Base-by-base conservation (phyloP, 2,888 invertebrate species). In the Sesia bembeciformis region DNA sequence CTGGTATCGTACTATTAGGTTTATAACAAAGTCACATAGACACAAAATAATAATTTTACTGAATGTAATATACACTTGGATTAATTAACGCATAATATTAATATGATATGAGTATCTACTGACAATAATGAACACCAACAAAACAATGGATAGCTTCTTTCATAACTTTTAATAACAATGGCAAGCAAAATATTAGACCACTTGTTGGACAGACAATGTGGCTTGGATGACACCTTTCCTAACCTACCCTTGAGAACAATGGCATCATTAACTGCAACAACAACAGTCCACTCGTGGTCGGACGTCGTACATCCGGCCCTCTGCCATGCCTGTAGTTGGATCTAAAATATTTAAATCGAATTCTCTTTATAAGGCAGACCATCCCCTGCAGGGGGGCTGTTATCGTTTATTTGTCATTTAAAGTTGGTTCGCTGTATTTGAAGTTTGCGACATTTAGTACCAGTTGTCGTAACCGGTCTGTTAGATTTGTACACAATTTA, bases 191-290 rank as follows among this genome's bases (percentile, higher is more conserved):
- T 77, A 78, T 78, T 70, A 77, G 78, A 81, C 79, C 77, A 80
- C 67, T 75, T 72, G 68, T 65, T 60, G 62, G 68, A 61, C 64
- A 62, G 71, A 86, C 84, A 84, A 82, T 84, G 76, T 69, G 66
- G 71, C 65, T 75, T 67, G 67, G 72, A 77, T 79, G 81, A 76
- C 81, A 80, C 78, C 76, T 69, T 69, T 62, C 63, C 60, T 68
- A 63, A 66, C 71, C 70, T 62, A 63, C 72, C 71, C 67, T 58
- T 52, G 55, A 56, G 74, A 79, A 86, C 84, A 86, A 86, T 81
- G 67, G 78, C 62, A 71, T 84, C 81, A 81, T 85, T 85, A 81
- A 74, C 67, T 73, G 69, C 68, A 77, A 84, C 82, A 83, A 84
- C 83, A 81, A 78, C 76, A 73, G 71, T 65, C 75, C 73, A 67